phyloP scores from a whole-genome alignment of 2,888 invertebrate genomes.

The Lasioglossum marginatum region DNA sequence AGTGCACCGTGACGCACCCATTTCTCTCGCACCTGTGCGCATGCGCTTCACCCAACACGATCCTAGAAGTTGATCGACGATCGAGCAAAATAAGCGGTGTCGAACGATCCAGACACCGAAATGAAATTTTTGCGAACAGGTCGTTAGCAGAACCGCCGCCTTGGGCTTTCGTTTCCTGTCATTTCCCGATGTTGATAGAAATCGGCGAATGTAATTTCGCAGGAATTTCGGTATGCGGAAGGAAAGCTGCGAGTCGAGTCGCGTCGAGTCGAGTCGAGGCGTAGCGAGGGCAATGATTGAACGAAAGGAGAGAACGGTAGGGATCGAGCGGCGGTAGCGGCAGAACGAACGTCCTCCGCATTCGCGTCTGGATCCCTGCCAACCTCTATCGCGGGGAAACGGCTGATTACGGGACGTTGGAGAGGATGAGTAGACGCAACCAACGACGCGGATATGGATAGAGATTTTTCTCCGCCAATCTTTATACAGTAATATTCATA shows the following conservation, averaged over 20 bases:
- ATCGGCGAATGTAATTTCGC: constrained; percentile 75
- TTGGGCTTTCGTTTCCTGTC: constrained; percentile 36
- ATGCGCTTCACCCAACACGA: constrained; percentile 39
- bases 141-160: not conserved
- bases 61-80: constrained; percentile 25
- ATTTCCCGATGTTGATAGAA: constrained; percentile 72
- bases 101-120: not conserved
- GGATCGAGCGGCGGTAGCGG: constrained; percentile 22
- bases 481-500: not conserved
- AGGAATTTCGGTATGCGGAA: constrained; percentile 82
- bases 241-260: constrained; percentile 74
- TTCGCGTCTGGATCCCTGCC: not conserved
- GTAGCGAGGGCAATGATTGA: constrained; percentile 34
- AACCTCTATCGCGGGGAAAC: not conserved
- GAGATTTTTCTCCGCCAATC: too few species aligned
- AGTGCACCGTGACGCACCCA: constrained; percentile 67
- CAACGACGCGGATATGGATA: too few species aligned
- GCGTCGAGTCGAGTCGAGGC: constrained; percentile 29
- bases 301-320: constrained; percentile 48
- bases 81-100: not conserved
- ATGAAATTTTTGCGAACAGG: not conserved
- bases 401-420: not conserved
- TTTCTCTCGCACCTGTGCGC: constrained; percentile 62
- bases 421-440: not conserved
- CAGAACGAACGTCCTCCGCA: not conserved